phyloP scores from a whole-genome alignment of 2,797 vertebrate species.

The Champsocephalus esox region DNA sequence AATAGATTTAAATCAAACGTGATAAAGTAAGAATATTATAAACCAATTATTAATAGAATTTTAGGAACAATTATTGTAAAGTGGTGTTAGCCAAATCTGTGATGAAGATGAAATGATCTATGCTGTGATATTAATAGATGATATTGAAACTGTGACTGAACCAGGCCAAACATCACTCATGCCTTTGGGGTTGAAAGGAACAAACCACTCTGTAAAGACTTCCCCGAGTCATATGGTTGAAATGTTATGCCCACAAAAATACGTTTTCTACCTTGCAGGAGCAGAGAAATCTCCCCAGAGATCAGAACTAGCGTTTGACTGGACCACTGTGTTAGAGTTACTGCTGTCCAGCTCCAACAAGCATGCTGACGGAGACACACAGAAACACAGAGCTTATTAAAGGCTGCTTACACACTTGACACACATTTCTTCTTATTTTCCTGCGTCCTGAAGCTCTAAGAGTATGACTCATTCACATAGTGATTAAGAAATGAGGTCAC shows the following conservation, averaged over 20 bases:
- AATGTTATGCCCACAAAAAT: not conserved
- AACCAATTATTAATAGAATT: no score
- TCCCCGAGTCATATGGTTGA: not conserved
- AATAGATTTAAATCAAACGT: no score
- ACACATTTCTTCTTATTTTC: conserved; percentile 33
- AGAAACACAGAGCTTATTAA: not conserved
- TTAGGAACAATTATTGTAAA: no score
- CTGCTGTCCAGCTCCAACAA: conserved; percentile 91
- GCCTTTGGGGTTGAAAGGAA: no score
- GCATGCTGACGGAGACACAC: conserved; percentile 73
- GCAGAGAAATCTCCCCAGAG: conserved; percentile 94
- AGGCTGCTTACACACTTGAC: conserved; percentile 5
- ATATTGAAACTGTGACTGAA: not conserved
- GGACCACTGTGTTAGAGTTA: conserved; percentile 83
- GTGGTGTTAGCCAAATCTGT: no score
- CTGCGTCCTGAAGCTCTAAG: conserved; percentile 26
- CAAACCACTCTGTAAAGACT: no score
- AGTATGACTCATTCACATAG: not conserved
- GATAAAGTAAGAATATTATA: no score
- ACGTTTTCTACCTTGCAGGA: conserved; percentile 86
- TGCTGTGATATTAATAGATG: no score
- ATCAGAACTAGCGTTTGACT: conserved; percentile 81
- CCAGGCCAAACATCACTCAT: no score
- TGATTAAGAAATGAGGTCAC: conserved; percentile 20
- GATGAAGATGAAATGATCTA: no score